Evolutionary conservation across 2,888 invertebrate genomes (phyloP), one percentile per base, ranked within the genome.

Genomic region (Aporophyla lueneburgensis): DNA sequence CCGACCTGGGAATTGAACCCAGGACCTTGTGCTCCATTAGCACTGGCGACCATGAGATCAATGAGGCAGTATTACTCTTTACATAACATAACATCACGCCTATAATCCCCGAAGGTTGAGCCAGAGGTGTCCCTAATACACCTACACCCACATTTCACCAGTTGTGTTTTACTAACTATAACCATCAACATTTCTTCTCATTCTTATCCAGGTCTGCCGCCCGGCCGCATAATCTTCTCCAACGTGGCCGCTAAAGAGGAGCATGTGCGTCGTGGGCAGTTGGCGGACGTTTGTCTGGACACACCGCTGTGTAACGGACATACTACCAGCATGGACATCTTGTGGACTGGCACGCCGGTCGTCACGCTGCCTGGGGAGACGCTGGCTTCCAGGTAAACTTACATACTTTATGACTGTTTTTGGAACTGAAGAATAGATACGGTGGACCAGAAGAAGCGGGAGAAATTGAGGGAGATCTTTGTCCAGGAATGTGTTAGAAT

Each of bases 221-320:
- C 98, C 0, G 98, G 98, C 16, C 97, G 99, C 81, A 98, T 99
- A 86, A 97, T 99, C 80, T 99, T 99, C 96, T 99, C 99, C 33
- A 99, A 99, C 95, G 99, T 99, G 16, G 99, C 99, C 1, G 99
- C 99, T 4, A 99, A 99, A 91, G 99, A 99, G 92, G 99, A 99
- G 93, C 99, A 99, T 93, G 99, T 99, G 0, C 97, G 99, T 21
- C 97, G 99, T 43, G 99, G 99, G 0, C 99, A 99, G 94, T 96
- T 99, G 82, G 99, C 99, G 0, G 99, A 99, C 95, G 99, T 99
- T 24, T 99, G 99, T 90, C 97, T 99, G 46, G 99, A 99, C 95
- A 99, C 99, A 0, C 99, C 99, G 0, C 97, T 99, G n/a, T 99
- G 99, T 93, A 99, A 99, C 94, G 99, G 99, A 19, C 99, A 99